Base-by-base conservation (phyloP, 2,888 invertebrate genomes). In the Spodoptera picta region DNA sequence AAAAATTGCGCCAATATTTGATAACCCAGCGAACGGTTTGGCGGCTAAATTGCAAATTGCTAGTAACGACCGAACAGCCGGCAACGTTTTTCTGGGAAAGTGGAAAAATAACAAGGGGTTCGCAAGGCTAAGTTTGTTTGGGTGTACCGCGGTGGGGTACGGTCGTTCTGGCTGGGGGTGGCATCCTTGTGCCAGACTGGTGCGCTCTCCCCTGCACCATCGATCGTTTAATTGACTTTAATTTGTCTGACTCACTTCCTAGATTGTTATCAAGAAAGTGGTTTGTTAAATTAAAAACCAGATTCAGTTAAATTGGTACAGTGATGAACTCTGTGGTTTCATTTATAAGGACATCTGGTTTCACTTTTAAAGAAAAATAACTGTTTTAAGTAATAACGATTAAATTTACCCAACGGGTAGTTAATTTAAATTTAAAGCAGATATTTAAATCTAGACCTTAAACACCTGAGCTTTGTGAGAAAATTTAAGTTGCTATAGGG, bases 221-320 rank as follows among this genome's bases (percentile, higher is more conserved):
- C 90, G 90, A 91, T 90, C 85, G 83, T 77, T 85, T 87, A 87
- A 89, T 88, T 83, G 84, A 88, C 85, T 84, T 83, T 76, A 84
- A 90, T 88, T 86, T 79, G 86, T 86, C 84, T 86, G 86, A 83
- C 71, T 84, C 81, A 86, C 78, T 87, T 84, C 83, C 82, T 77
- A 65, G 53, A 79, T 73, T 75, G 56, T 51, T 54, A 45, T 53
- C 41, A 42, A 65, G 60, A 67, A 75, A 75, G 61, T 49, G 48
- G 23, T 59, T 48, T 36, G 12, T 50, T 12, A 49, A 58, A 51
- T 60, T 44, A n/a, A 46, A 6, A 10, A 56, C n/a, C 12, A 51
- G 49, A 59, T 59, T 46, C 10, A 51, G 45, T 71, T 51, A 24
- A 57, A 58, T 58, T 60, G 19, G 14, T 41, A 44, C 41, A 19